These are phyloP conservation scores for Oreochromis mossambicus DNA, from an alignment of 2,797 vertebrate species.

Conservation along the genomic window DNA sequence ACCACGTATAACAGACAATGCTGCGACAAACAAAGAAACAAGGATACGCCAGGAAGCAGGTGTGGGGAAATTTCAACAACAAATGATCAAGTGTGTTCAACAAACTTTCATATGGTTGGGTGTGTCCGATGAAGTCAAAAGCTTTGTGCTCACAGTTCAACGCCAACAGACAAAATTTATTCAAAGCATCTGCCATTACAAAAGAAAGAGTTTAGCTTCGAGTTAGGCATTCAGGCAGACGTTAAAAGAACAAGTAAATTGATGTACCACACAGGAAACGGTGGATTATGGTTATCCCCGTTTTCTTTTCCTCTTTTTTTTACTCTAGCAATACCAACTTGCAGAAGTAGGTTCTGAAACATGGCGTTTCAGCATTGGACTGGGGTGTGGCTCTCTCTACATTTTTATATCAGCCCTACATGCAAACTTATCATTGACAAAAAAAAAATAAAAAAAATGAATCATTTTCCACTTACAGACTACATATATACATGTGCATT, in stretches of 20 bases:
- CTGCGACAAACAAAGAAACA: neutral
- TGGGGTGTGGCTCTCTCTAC: constrained; percentile 25
- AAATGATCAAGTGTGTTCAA: neutral
- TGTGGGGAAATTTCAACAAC: constrained; percentile 17
- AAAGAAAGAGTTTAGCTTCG: neutral
- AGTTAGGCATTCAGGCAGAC: neutral
- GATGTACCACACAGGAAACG: neutral
- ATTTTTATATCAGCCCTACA: neutral
- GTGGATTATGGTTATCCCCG: neutral
- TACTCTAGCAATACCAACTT: neutral
- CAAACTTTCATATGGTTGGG: constrained; percentile 12
- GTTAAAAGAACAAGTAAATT: neutral
- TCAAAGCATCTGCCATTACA: neutral
- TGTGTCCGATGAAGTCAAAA: constrained; percentile 7
- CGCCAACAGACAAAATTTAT: neutral
- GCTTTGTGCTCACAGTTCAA: neutral
- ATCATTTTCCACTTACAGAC: neutral
- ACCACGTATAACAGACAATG: neutral
- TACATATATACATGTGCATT: neutral
- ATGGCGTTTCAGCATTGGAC: constrained; percentile 12
- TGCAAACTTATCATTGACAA: neutral
- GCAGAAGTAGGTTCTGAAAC: constrained; percentile 25
- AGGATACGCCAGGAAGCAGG: neutral
- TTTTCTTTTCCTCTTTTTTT: neutral
- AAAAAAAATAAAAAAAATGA: accelerated